Base-by-base conservation (phyloP, 1,140 invertebrate species). In the Heliconius eleuchia region DNA sequence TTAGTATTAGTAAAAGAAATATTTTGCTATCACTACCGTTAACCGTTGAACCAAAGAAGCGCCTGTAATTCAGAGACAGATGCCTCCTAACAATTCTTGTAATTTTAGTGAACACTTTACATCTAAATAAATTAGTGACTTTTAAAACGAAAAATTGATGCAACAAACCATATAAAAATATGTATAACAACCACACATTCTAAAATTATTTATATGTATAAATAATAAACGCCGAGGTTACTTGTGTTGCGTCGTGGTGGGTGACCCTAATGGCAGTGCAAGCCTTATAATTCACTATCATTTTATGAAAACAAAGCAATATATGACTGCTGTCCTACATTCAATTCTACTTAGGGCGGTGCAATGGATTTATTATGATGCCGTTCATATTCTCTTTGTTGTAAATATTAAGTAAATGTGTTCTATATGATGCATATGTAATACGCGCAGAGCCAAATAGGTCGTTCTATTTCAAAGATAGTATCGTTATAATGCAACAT, bases 181-280 rank as follows among this genome's bases (percentile, higher is more conserved):
- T 57, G 23, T 23, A 8, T 57, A 11, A 52, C 1, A 8, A 19
- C 5, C 50, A 19, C 18, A 52, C 50, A 52, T 19, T 52, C 50
- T 52, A 52, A 74, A 9, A 74, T 74, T 50, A 55, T 55, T 39
- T 27, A 19, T 82, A 30, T 23, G 37, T 78, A 57, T 66, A 19
- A 72, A 73, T 77, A 71, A 77, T 55, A 82, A 55, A 66, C 79
- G 77, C 60, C 23, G 60, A 66, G 60, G 60, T 66, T 66, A 66
- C 27, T 23, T 66, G 23, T 9, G 60, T 66, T 66, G n/a, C 60
- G 60, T 66, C 27, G 60, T 66, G 60, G 60, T 66, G 82, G 83
- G 87, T 87, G 86, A 89, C 86, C 88, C 85, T 87, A 90, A 91
- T 91, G 87, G 88, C 85, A 86, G 71, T 66, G 77, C 78, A 81